Evolutionary conservation across 2,888 invertebrate species (phyloP).

Genomic region (Antheraea assamensis): DNA sequence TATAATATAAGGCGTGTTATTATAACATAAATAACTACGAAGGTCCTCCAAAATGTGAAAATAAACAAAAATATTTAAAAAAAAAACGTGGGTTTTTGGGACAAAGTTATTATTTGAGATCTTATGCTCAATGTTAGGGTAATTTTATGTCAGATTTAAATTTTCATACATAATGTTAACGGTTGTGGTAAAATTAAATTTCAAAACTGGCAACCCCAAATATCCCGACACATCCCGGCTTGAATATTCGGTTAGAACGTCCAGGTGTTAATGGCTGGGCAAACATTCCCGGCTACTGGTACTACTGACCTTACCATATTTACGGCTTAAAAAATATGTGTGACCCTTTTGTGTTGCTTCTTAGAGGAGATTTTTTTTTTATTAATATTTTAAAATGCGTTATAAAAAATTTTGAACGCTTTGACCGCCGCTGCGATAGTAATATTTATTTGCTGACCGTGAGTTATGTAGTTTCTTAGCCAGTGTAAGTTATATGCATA

Average conservation of each 20-base stretch:
- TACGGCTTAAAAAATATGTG: slow-evolving; percentile 26
- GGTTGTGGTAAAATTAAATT: not conserved
- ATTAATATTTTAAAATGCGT: not conserved
- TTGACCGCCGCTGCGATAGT: not conserved
- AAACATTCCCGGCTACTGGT: slow-evolving; percentile 59
- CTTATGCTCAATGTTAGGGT: not conserved
- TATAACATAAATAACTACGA: not conserved
- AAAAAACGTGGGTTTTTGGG: not conserved
- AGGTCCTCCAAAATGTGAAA: not conserved
- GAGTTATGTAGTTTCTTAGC: not conserved
- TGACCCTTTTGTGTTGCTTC: slow-evolving; percentile 14
- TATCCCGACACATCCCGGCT: slow-evolving; percentile 24
- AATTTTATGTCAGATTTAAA: not conserved
- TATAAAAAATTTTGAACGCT: not conserved
- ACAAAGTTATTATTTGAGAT: not conserved
- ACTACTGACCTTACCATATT: slow-evolving; percentile 12
- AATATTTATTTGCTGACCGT: not conserved
- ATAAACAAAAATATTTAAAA: not conserved
- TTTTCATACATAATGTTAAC: not conserved
- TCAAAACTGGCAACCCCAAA: slow-evolving; percentile 7
- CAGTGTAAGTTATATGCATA: not conserved
- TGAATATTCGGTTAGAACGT: slow-evolving; percentile 46
- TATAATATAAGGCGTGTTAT: not conserved
- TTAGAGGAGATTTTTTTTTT: slow-evolving; percentile 1
- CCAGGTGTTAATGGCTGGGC: slow-evolving; percentile 57